Percentiles rank a stretch among this genome's conserved stretches.
These are phyloP conservation scores for Leptinotarsa rubiginosa DNA, from an alignment of 2,888 invertebrate genomes.

Conservation along the genomic window DNA sequence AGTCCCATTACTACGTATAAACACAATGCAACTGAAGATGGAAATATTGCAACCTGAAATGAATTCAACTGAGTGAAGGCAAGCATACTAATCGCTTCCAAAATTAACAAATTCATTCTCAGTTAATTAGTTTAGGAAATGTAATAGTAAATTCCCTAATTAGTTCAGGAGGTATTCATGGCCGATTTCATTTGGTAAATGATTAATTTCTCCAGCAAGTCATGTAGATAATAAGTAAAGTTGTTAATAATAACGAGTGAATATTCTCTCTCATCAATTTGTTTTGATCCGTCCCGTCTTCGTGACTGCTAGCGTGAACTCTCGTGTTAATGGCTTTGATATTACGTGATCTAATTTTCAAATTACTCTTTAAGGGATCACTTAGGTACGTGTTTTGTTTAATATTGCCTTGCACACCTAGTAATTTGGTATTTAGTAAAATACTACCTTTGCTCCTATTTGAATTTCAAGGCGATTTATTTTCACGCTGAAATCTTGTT, in stretches of 20 bases:
- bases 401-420: constrained; percentile 40
- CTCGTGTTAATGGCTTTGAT: constrained; percentile 52
- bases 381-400: constrained; percentile 36
- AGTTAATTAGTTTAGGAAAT: constrained; percentile 35
- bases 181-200: constrained; percentile 48
- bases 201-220: constrained; percentile 50
- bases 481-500: constrained; percentile 7
- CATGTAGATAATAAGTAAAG: constrained; percentile 50
- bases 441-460: constrained; percentile 38
- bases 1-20: no score
- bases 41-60: not conserved
- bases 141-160: constrained; percentile 38
- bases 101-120: not conserved
- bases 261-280: constrained; percentile 34
- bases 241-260: constrained; percentile 46
- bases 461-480: constrained; percentile 12
- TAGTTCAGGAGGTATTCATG: constrained; percentile 31
- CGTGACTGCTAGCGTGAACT: constrained; percentile 49
- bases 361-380: constrained; percentile 46
- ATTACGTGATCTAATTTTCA: constrained; percentile 57
- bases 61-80: not conserved
- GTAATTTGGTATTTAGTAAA: constrained; percentile 41
- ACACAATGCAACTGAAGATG: not conserved
- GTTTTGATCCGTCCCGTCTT: constrained; percentile 37
- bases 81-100: not conserved